A percentile compares a stretch with the other conserved stretches of the same genome.
Conservation (phyloP, 2,797 vertebrate genomes). For the Bufotes viridis region DNA sequence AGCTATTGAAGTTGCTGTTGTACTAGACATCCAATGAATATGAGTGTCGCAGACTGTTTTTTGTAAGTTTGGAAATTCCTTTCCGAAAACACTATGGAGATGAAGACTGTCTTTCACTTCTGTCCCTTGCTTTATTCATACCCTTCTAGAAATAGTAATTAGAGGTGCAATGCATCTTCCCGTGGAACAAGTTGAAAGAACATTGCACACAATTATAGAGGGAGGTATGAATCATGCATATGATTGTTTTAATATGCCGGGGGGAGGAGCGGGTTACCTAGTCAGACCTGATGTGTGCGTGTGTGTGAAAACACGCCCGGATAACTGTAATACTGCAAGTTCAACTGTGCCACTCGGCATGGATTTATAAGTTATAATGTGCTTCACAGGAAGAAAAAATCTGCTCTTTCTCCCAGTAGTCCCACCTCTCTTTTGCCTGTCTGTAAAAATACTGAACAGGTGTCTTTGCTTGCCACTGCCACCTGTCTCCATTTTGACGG, state of each 20-base stretch:
- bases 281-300: slow-evolving; percentile 56
- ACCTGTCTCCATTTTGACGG: slow-evolving; percentile 48
- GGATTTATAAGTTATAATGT: slow-evolving; percentile 35
- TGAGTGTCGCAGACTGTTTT: not conserved
- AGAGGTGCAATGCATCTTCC: not conserved
- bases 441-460: slow-evolving; percentile 41
- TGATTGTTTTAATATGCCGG: slow-evolving; percentile 32
- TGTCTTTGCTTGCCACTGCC: slow-evolving; percentile 40
- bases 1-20: not conserved
- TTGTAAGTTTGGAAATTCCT: not conserved
- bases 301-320: slow-evolving; percentile 55
- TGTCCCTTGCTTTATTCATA: not conserved
- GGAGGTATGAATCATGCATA: slow-evolving; percentile 40
- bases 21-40: not conserved
- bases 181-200: slow-evolving; percentile 21
- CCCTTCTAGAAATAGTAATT: not conserved
- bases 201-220: slow-evolving; percentile 22
- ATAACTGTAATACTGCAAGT: slow-evolving; percentile 47
- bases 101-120: not conserved
- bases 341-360: slow-evolving; percentile 21
- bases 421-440: not conserved
- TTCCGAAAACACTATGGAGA: not conserved
- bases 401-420: slow-evolving; percentile 21
- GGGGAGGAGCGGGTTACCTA: slow-evolving; percentile 30
- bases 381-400: slow-evolving; percentile 24